phyloP scores from a whole-genome alignment of 2,113 vertebrate genomes.

The Tetrao urogallus region DNA sequence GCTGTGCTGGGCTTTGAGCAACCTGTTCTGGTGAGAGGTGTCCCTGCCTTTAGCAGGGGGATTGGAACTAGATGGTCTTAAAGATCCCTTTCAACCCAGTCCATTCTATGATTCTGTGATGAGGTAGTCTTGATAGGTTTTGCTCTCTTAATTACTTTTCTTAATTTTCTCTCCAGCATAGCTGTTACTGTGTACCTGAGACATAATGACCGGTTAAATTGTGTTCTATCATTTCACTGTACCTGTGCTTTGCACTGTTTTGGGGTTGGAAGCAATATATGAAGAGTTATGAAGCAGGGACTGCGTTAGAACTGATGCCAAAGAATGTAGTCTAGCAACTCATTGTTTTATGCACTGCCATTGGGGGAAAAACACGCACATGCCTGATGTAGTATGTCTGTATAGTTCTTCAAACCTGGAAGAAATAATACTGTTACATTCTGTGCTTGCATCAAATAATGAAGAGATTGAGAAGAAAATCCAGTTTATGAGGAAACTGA shows the following conservation, averaged over 20 bases:
- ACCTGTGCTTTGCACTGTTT: not conserved
- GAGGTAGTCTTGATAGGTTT: not conserved
- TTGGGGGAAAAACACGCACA: not conserved
- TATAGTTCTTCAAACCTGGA: not conserved
- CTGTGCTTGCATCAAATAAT: not conserved
- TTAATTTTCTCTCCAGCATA: not conserved
- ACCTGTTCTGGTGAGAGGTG: too few species aligned
- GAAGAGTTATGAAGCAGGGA: not conserved
- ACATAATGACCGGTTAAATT: not conserved
- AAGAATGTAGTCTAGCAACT: not conserved
- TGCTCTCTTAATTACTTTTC: not conserved
- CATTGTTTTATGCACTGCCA: not conserved
- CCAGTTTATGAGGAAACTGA: not conserved
- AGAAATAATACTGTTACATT: not conserved
- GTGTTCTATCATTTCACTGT: not conserved
- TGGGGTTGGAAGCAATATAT: not conserved
- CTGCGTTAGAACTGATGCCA: not conserved
- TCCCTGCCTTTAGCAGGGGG: too few species aligned
- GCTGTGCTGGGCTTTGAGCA: too few species aligned
- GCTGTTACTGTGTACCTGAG: not conserved
- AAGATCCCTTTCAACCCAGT: too few species aligned
- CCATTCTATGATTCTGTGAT: not conserved
- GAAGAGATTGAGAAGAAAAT: not conserved
- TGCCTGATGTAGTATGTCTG: not conserved
- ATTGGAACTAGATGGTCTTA: too few species aligned